Conservation (phyloP, 1,140 invertebrate genomes). For the Drosophila parabipectinata region DNA sequence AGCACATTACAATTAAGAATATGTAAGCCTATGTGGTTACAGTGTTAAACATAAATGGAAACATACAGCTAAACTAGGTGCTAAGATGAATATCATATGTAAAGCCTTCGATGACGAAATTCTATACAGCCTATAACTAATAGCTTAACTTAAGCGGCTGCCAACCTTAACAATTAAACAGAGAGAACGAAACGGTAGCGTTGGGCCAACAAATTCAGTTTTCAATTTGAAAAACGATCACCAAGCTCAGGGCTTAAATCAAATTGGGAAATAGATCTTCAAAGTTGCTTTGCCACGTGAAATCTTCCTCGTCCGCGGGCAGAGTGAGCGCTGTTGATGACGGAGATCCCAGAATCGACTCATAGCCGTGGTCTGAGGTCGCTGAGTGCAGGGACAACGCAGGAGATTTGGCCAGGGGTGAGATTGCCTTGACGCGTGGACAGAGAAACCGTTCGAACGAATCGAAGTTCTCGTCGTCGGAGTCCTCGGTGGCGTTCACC, state of each 20-base stretch:
- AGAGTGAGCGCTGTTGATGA: slow-evolving; percentile 39
- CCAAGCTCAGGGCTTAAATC: slow-evolving; percentile 36
- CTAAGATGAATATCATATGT: slow-evolving; percentile 55
- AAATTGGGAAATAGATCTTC: slow-evolving; percentile 78
- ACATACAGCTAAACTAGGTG: slow-evolving; percentile 60
- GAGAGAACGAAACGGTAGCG: slow-evolving; percentile 38
- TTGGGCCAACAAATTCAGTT: slow-evolving; percentile 24
- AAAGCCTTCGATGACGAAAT: slow-evolving; percentile 66
- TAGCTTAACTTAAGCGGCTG: slow-evolving; percentile 60
- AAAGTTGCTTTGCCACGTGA: slow-evolving; percentile 72
- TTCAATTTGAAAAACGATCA: slow-evolving; percentile 59
- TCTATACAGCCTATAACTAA: slow-evolving; percentile 58
- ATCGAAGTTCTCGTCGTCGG: slow-evolving; percentile 81
- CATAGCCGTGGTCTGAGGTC: slow-evolving; percentile 86
- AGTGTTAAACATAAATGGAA: slow-evolving; percentile 77
- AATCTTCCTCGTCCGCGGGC: slow-evolving; percentile 60
- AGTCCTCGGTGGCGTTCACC: slow-evolving; percentile 84
- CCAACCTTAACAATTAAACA: slow-evolving; percentile 56
- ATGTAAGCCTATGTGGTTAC: slow-evolving; percentile 61
- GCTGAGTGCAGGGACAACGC: slow-evolving; percentile 69
- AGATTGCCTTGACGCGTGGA: slow-evolving; percentile 74
- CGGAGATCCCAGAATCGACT: slow-evolving; percentile 85
- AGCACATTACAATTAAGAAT: slow-evolving; percentile 66
- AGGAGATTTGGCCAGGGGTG: slow-evolving; percentile 75
- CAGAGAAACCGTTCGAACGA: slow-evolving; percentile 77